Percentiles rank a stretch among this genome's conserved stretches.
Conservation (phyloP, 2,888 invertebrate genomes). For the Idaea dimidiata region DNA sequence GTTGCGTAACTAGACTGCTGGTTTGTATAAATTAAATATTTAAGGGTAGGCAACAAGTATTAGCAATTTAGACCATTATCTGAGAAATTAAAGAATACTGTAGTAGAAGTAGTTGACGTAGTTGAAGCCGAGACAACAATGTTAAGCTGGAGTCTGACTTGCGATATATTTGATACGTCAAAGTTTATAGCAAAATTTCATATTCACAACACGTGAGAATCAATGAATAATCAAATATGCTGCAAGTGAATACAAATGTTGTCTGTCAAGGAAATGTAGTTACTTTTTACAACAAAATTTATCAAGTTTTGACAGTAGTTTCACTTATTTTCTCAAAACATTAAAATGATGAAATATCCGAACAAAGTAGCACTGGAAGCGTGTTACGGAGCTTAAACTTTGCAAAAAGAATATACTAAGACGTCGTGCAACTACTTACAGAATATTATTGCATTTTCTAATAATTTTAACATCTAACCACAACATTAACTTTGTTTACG, state of each 20-base stretch:
- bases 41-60: not conserved
- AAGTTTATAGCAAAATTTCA: too few species aligned
- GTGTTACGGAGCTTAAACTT: not conserved
- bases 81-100: not conserved
- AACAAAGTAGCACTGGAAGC: not conserved
- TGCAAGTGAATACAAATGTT: not conserved
- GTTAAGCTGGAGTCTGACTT: not conserved
- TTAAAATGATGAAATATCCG: too few species aligned
- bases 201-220: not conserved
- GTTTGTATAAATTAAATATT: not conserved
- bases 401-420: constrained; percentile 1
- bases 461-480: constrained; percentile 59
- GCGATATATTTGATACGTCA: not conserved
- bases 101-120: not conserved
- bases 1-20: not conserved
- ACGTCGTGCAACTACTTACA: constrained; percentile 70
- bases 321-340: not conserved
- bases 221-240: not conserved
- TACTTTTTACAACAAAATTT: not conserved
- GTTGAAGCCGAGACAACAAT: not conserved
- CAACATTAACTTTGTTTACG: constrained; percentile 49
- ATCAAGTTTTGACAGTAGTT: not conserved
- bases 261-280: not conserved
- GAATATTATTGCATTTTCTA: constrained; percentile 75
- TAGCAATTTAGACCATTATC: not conserved